Evolutionary conservation across 1,140 invertebrate genomes (phyloP).

Genomic region (Psix sp.): DNA sequence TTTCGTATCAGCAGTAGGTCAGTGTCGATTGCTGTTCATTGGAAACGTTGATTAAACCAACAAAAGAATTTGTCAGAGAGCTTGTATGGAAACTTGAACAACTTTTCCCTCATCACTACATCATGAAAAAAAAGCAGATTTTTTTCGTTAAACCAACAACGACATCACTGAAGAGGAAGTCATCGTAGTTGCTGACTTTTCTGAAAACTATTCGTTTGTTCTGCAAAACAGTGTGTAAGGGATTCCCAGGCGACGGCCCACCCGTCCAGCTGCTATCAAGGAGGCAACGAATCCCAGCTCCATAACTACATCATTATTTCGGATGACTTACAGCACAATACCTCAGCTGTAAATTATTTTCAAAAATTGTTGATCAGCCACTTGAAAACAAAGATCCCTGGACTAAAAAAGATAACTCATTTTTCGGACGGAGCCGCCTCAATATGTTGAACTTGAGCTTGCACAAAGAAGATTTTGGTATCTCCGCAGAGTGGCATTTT

Average conservation of each 20-base stretch:
- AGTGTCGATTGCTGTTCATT: not conserved
- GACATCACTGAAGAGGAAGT: not conserved
- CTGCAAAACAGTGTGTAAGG: not conserved
- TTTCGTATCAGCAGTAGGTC: not conserved
- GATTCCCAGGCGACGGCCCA: slow-evolving; percentile 5
- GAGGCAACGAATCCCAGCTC: not conserved
- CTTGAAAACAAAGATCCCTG: slow-evolving; percentile 13
- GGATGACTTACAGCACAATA: slow-evolving; percentile 17
- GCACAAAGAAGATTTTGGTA: slow-evolving; percentile 12
- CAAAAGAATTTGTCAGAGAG: not conserved
- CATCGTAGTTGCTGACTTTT: slow-evolving; percentile 1
- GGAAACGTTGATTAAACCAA: not conserved
- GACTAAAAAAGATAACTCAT: slow-evolving; percentile 54
- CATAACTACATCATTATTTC: not conserved
- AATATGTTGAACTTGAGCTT: slow-evolving; percentile 4
- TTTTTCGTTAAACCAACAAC: not conserved
- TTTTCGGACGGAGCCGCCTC: slow-evolving; percentile 57
- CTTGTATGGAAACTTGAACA: not conserved
- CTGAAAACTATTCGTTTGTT: not conserved
- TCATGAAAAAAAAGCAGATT: not conserved
- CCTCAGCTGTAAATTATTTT: slow-evolving; percentile 26
- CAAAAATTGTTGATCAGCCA: slow-evolving; percentile 16
- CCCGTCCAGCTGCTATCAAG: not conserved
- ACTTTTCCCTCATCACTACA: not conserved
- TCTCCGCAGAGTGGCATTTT: slow-evolving; percentile 23